phyloP scores from a whole-genome alignment of 2,113 vertebrate species.

The Ceyx cyanopectus region DNA sequence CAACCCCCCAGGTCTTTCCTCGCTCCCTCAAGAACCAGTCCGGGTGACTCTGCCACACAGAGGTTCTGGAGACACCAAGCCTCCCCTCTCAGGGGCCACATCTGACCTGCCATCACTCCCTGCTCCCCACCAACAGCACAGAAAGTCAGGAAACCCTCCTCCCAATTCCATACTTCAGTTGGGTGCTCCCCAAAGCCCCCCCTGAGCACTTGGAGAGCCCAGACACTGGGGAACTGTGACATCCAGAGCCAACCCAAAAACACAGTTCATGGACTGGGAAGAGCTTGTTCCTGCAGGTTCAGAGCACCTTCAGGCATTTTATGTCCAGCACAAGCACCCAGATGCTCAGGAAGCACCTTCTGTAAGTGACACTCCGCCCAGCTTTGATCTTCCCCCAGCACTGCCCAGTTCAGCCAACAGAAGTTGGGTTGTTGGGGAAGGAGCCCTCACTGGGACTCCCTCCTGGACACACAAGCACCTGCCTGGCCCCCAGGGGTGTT shows the following conservation, averaged over 20 bases:
- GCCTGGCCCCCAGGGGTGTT: not conserved
- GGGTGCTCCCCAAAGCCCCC: not conserved
- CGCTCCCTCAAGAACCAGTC: not conserved
- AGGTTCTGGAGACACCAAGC: not conserved
- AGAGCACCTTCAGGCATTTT: not conserved
- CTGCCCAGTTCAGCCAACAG: not conserved
- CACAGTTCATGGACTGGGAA: not conserved
- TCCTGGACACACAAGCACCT: not conserved
- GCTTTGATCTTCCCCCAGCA: accelerated
- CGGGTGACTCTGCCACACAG: not conserved
- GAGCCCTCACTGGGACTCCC: not conserved
- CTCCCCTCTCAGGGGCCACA: not conserved
- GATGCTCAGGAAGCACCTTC: not conserved
- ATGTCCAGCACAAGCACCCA: not conserved
- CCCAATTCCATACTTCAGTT: not conserved
- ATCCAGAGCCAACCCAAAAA: not conserved
- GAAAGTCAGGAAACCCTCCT: not conserved
- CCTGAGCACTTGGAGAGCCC: accelerated
- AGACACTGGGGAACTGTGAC: not conserved
- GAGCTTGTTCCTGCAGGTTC: not conserved
- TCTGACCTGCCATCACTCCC: not conserved
- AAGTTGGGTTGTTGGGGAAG: not conserved
- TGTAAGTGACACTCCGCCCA: not conserved
- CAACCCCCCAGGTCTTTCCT: not conserved
- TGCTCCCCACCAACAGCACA: not conserved